phyloP scores from a whole-genome alignment of 2,113 vertebrate species.

The Dicerorhinus sumatrensis region DNA sequence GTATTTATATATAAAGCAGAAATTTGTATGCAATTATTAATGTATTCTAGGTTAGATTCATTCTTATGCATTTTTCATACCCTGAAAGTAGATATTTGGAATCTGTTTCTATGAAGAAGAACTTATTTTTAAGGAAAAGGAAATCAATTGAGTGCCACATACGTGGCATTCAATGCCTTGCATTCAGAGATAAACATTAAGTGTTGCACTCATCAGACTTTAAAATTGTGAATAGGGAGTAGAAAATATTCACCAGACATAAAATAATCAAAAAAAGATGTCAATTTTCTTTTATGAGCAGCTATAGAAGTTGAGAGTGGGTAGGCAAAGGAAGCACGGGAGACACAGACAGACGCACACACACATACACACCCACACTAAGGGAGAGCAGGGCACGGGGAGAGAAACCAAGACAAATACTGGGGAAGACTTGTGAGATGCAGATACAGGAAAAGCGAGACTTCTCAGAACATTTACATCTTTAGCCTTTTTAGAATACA shows the following conservation, averaged over 20 bases:
- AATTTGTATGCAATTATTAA: not conserved
- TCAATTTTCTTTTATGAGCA: not conserved
- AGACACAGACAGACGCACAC: not conserved
- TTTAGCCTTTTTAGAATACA: not conserved
- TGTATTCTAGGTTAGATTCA: not conserved
- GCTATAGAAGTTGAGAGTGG: not conserved
- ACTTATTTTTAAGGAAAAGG: conserved; percentile 29
- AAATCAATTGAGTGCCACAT: not conserved
- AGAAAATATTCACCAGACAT: not conserved
- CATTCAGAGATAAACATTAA: not conserved
- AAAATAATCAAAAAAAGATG: not conserved
- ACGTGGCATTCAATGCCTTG: too few relatives aligned
- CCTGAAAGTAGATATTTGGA: not conserved
- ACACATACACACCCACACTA: not conserved
- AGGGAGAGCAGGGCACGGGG: not conserved
- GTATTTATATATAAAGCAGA: not conserved
- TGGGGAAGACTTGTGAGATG: not conserved
- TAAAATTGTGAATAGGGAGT: not conserved
- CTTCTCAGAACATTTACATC: not conserved
- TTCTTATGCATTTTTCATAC: not conserved
- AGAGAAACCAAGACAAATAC: not conserved
- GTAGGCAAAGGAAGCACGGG: not conserved
- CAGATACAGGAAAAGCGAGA: not conserved
- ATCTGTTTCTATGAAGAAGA: not conserved
- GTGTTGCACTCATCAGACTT: not conserved